Evolutionary conservation across 1,140 invertebrate species (phyloP).

Genomic region (Uloborus diversus): DNA sequence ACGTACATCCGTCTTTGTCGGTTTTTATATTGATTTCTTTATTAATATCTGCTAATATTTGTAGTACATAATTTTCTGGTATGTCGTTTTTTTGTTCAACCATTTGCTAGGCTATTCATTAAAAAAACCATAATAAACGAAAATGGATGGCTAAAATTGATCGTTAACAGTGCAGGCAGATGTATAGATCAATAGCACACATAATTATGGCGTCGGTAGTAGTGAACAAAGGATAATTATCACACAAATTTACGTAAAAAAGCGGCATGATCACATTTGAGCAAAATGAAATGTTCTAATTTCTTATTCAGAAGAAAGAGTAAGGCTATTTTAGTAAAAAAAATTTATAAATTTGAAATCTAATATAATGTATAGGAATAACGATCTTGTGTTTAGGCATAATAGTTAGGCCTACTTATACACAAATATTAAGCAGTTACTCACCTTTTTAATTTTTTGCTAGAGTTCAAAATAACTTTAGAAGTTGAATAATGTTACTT

Average conservation of each 20-base stretch:
- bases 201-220: background rate
- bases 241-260: background rate
- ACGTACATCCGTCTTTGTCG: too few species aligned
- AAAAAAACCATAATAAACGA: too few species aligned
- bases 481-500: background rate
- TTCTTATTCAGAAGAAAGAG: background rate
- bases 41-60: too few species aligned
- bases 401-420: slow-evolving; percentile 41
- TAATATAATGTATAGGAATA: background rate
- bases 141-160: too few species aligned
- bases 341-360: background rate
- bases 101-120: too few species aligned
- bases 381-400: slow-evolving; percentile 7
- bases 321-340: background rate
- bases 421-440: slow-evolving; percentile 1
- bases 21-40: too few species aligned
- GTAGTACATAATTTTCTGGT: too few species aligned
- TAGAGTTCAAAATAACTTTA: slow-evolving; percentile 17
- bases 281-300: background rate
- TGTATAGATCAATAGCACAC: too few species aligned
- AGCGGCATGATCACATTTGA: background rate
- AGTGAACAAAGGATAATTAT: background rate
- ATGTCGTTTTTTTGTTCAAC: too few species aligned
- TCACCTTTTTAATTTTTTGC: slow-evolving; percentile 16
- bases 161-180: too few species aligned